Base-by-base conservation (phyloP, 2,888 invertebrate genomes). In the Pseudanteris insignis region DNA sequence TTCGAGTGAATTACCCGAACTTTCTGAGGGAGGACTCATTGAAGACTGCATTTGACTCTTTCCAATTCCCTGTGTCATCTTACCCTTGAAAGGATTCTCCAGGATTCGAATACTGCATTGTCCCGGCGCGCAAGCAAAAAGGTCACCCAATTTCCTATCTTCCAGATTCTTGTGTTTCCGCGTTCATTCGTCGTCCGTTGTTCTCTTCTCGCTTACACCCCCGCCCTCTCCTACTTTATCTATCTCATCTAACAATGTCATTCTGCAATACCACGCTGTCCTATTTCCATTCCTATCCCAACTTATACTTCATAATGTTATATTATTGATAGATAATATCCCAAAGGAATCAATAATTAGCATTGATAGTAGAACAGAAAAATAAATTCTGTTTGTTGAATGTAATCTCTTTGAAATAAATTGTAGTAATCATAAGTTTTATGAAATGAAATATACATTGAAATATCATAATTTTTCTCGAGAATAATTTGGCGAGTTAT, bases 121-220 rank as follows among this genome's bases (percentile, higher is more conserved):
- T 53, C 41, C 47, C 51, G 21, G 12, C 24, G 47, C 29, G 37
- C 47, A 25, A 48, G 43, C 60, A 44, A 54, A 59, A 60, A 54
- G 54, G 54, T 34, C 53, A 60, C 36, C 60, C 60, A 60, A 60
- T 60, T 60, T 60, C 43, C 48, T 60, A 24, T 53, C 21, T 59
- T 28, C 26, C 32, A 32, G 47, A 53, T 60, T 53, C 43, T 43
- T 43, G 38, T 54, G 47, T 60, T 54, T 60, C 34, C 43, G 38
- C 38, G 37, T 44, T 38, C 50, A 24, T 43, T 51, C 46, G 46
- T 28, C 41, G 53, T 47, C 59, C 59, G 36, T 21, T 13, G 26
- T 28, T 38, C 34, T 32, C 10, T 12, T 11, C 26, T 18, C 28
- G 38, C 29, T 11, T 5, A 11, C 6, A 7, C 8, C 26, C 21